Evolutionary conservation across 2,113 vertebrate species (phyloP), one percentile per base, ranked within the genome.

Genomic region (Mustela nigripes): DNA sequence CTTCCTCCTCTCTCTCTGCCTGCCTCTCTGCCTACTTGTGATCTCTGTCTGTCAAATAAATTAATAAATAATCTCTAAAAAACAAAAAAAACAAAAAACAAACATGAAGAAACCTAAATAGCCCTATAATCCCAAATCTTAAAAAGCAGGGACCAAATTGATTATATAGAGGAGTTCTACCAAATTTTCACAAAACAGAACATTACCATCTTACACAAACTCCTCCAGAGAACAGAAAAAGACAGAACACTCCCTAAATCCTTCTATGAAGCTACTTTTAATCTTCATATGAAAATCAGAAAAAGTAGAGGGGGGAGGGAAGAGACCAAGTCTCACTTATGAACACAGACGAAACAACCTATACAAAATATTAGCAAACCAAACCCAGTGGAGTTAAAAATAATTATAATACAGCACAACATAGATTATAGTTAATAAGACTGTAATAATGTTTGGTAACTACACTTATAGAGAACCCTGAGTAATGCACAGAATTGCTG

Each of bases 201-300:
- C 33, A 73, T 26, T 73, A 73, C 22, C 28, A 42, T 53, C 53
- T 82, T 74, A 94, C 18, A 94, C 53, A 82, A 50, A 83, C 26
- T 53, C 78, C 42, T 74, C 56, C 19, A 63, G 86, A 56, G 58
- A 78, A 94, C 14, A 94, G n/a, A 67, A 94, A 62, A 81, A 94
- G 26, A 83, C n/a, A 31, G 39, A 80, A 60, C 19, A 83, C 42
- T 42, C n/a, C 56, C 53, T 63, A 74, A 63, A 28, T 63, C 33
- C 73, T 39, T 50, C 56, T 63, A 24, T 53, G 67, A 89, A 82
- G 78, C 45, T 65, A 63, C 76, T 62, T 89, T 82, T 62, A 73
- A 39, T 28, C 45, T 63, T 82, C 86, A 82, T 33, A 48, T 53
- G 33, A 83, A 82, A 74, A 83, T 56, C 26, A 89, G n/a, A 83